Conservation (phyloP, 2,113 vertebrate genomes). For the Dasyornis broadbenti region DNA sequence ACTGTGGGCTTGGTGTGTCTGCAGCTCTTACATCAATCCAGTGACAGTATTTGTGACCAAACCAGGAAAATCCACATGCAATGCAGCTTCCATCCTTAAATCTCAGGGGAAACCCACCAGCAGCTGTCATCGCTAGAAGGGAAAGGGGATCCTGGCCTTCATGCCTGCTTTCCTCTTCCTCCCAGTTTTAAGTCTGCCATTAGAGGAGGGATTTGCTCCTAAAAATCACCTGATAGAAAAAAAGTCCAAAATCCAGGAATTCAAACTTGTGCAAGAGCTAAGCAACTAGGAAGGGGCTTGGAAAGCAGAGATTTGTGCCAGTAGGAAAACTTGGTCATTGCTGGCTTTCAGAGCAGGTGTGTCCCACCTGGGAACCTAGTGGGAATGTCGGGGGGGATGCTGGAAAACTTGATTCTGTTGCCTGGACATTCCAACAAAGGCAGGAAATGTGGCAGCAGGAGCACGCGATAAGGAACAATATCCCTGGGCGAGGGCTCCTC, state of each 20-base stretch:
- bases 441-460: conserved; percentile 9
- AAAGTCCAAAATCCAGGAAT: not conserved
- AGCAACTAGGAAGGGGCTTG: not conserved
- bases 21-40: not conserved
- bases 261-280: not conserved
- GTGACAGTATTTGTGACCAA: accelerated
- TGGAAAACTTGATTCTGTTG: not conserved
- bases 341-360: not conserved
- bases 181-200: not conserved
- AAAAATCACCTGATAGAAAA: not conserved
- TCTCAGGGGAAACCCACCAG: not conserved
- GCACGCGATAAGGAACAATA: not conserved
- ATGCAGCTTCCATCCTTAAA: not conserved
- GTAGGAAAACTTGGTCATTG: not conserved
- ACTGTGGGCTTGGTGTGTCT: not conserved
- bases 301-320: not conserved
- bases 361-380: not conserved
- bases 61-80: accelerated
- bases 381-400: not conserved
- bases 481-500: not conserved
- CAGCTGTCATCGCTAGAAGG: not conserved
- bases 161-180: not conserved
- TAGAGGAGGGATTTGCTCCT: not conserved
- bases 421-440: not conserved
- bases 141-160: not conserved